A percentile compares a stretch with the other conserved stretches of the same genome.
Evolutionary conservation across 2,888 invertebrate genomes (phyloP).

Genomic region (Heliconius cydno): DNA sequence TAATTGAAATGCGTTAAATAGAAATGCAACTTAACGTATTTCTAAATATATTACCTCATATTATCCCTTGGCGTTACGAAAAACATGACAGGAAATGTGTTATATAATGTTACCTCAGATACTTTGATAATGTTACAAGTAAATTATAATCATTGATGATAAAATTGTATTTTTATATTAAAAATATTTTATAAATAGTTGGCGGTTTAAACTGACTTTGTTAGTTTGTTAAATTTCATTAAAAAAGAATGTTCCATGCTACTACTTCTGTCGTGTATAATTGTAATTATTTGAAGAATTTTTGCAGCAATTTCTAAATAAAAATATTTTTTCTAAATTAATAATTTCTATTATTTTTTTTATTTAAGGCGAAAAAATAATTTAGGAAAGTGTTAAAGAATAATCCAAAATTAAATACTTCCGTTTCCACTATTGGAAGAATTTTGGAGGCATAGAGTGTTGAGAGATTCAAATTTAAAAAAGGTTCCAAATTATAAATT

Average conservation of each 20-base stretch:
- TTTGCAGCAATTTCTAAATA: neutral
- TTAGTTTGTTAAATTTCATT: neutral
- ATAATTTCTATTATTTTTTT: too few relatives aligned
- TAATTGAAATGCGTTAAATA: slow-evolving; percentile 13
- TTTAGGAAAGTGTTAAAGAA: too few relatives aligned
- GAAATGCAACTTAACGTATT: slow-evolving; percentile 10
- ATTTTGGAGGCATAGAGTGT: too few relatives aligned
- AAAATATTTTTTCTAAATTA: too few relatives aligned
- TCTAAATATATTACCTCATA: slow-evolving; percentile 30
- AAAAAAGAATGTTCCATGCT: too few relatives aligned
- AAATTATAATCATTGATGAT: neutral
- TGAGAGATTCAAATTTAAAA: too few relatives aligned
- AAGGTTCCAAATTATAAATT: too few relatives aligned
- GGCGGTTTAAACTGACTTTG: neutral
- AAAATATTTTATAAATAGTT: neutral
- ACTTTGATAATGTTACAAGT: neutral
- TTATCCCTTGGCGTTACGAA: slow-evolving; percentile 2
- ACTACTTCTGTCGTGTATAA: neutral
- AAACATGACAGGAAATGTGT: neutral
- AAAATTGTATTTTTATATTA: neutral
- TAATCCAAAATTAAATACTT: too few relatives aligned
- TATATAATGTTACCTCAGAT: neutral
- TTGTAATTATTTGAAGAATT: neutral
- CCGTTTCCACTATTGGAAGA: too few relatives aligned
- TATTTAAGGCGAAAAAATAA: too few relatives aligned